phyloP scores from a whole-genome alignment of 2,888 invertebrate species.

The Pseudococcus viburni region DNA sequence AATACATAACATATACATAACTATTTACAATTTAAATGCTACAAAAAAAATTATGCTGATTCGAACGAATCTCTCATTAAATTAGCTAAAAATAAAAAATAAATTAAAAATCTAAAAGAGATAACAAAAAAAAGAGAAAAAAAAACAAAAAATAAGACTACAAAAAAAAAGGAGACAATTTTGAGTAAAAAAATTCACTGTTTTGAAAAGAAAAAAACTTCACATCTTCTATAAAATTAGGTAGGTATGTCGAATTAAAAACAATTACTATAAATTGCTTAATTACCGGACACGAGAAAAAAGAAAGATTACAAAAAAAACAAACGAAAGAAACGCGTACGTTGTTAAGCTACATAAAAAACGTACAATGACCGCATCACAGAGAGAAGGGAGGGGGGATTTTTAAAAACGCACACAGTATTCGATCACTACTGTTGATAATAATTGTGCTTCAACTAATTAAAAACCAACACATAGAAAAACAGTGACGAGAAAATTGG shows the following conservation, averaged over 20 bases:
- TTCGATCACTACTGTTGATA: neutral
- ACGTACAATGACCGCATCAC: constrained; percentile 12
- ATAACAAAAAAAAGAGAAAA: constrained; percentile 18
- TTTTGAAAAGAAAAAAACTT: neutral
- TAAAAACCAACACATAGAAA: constrained; percentile 17
- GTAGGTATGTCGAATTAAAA: constrained; percentile 23
- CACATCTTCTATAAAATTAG: neutral
- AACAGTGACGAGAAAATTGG: constrained; percentile 47
- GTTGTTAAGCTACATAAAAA: neutral
- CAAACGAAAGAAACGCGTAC: neutral
- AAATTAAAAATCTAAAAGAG: constrained; percentile 46
- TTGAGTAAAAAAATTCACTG: constrained; percentile 36
- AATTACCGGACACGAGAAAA: neutral
- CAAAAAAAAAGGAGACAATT: constrained; percentile 22
- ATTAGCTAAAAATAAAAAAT: neutral
- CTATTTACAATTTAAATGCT: constrained; percentile 43
- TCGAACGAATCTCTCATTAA: neutral
- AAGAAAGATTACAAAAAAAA: neutral
- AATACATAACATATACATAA: constrained; percentile 27
- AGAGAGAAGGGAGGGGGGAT: constrained; percentile 11
- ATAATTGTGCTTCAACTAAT: constrained; percentile 24
- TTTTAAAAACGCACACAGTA: constrained; percentile 7
- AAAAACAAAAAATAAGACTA: constrained; percentile 21
- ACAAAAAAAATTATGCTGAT: constrained; percentile 51
- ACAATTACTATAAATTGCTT: constrained; percentile 10